Evolutionary conservation across 2,888 invertebrate species (phyloP), one percentile per base, ranked within the genome.

Genomic region (Perizoma affinitatum): DNA sequence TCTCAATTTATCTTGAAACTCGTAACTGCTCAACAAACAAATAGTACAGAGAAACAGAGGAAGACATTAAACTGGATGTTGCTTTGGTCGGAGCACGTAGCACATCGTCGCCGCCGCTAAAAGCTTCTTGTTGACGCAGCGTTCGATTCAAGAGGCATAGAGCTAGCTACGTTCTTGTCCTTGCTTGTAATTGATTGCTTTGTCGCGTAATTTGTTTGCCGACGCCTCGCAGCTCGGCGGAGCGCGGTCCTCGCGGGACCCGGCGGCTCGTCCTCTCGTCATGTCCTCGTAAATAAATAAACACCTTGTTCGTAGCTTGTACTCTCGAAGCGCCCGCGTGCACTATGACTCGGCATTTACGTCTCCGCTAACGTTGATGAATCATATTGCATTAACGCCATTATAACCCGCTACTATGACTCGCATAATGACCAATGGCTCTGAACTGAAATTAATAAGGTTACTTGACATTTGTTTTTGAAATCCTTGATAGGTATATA

Each of bases 121-220:
- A 92, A 92, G 92, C 86, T 90, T 88, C 82, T 88, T 92, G 89
- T 92, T 92, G 90, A 91, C 90, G 86, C 74, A 91, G 82, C 89
- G 85, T 90, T 90, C 88, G 83, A 85, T 87, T 90, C 79, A 80
- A 90, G 89, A 82, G 86, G 82, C 83, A 75, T 82, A 65, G 68
- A 69, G 66, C 63, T 58, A 76, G 81, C 86, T 83, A 82, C 84
- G 85, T 81, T 84, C 86, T 85, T 86, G 88, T 88, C 87, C 87
- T 88, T 86, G 83, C 86, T 88, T 86, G 83, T 90, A 92, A 91
- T 92, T 92, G 91, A 91, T 92, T 91, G 91, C 91, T 90, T 90
- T 91, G 92, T 91, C 89, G 86, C 86, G 86, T 91, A 92, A 92
- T 92, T 92, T 92, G 90, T 92, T 92, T 91, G 90, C 79, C 79